Conservation (phyloP, 2,888 invertebrate species). For the Dysmachus trigonus region DNA sequence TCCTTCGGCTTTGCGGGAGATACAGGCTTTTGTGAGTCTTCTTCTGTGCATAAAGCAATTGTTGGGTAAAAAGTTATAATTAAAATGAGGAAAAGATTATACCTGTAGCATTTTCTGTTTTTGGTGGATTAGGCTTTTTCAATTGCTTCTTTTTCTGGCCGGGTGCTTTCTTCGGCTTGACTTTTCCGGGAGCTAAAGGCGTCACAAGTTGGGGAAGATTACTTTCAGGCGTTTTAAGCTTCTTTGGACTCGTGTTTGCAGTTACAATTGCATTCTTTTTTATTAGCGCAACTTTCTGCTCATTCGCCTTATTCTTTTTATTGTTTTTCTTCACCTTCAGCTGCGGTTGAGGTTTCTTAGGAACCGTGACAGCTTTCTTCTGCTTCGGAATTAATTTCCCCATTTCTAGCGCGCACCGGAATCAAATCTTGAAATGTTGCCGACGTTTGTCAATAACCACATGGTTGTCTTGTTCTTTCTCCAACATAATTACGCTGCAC, state of each 20-base stretch:
- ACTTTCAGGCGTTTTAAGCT: background rate
- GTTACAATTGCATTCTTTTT: background rate
- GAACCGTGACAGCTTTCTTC: background rate
- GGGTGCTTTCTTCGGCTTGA: background rate
- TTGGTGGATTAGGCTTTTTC: background rate
- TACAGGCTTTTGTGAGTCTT: no score
- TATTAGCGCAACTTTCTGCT: background rate
- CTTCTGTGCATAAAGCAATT: no score
- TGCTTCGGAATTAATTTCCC: background rate
- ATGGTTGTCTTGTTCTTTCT: background rate
- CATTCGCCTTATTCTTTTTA: background rate
- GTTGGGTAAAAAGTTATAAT: no score
- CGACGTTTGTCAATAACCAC: background rate
- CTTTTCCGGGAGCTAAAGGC: background rate
- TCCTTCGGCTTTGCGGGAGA: background rate
- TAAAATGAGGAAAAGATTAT: no score
- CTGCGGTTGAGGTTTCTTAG: background rate
- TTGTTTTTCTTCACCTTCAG: background rate
- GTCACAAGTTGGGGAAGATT: background rate
- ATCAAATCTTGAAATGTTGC: no score
- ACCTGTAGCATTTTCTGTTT: background rate
- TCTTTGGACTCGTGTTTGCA: background rate
- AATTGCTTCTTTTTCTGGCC: background rate
- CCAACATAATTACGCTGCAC: background rate
- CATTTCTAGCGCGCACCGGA: background rate